phyloP scores from a whole-genome alignment of 1,140 invertebrate species.

The Microplitis demolitor region DNA sequence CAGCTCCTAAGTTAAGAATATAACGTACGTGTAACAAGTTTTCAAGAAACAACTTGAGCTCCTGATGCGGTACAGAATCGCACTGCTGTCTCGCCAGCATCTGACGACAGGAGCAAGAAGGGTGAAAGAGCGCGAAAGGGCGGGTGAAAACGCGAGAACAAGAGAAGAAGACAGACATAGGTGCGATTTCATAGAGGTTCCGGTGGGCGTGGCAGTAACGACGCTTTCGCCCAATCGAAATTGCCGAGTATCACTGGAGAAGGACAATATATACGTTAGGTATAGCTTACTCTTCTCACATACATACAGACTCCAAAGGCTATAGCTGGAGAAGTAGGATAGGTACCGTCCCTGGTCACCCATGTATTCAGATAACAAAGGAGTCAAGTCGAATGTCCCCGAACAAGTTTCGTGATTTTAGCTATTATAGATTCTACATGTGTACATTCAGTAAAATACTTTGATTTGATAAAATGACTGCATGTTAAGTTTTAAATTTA shows the following conservation, averaged over 20 bases:
- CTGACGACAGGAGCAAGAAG: slow-evolving; percentile 6
- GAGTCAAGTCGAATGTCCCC: not conserved
- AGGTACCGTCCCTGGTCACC: slow-evolving; percentile 17
- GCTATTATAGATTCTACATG: no score
- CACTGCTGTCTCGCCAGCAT: no score
- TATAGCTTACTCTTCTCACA: slow-evolving; percentile 12
- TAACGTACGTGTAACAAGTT: not conserved
- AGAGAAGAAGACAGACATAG: slow-evolving; percentile 38
- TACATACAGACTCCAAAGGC: not conserved
- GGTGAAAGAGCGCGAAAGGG: slow-evolving; percentile 26
- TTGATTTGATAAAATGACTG: no score
- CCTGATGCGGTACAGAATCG: not conserved
- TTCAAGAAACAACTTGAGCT: not conserved
- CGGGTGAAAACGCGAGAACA: slow-evolving; percentile 15
- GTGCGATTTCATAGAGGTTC: slow-evolving; percentile 51
- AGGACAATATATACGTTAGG: slow-evolving; percentile 54
- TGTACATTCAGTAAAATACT: no score
- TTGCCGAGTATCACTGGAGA: slow-evolving; percentile 50
- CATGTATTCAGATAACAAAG: slow-evolving; percentile 38
- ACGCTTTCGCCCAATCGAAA: slow-evolving; percentile 58
- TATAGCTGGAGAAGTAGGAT: not conserved
- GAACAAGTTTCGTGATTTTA: not conserved
- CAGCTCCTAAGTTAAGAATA: no score
- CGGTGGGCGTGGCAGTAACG: slow-evolving; percentile 56
- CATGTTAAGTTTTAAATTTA: no score